Base-by-base conservation (phyloP, 2,797 vertebrate species). In the Oreochromis grahami region DNA sequence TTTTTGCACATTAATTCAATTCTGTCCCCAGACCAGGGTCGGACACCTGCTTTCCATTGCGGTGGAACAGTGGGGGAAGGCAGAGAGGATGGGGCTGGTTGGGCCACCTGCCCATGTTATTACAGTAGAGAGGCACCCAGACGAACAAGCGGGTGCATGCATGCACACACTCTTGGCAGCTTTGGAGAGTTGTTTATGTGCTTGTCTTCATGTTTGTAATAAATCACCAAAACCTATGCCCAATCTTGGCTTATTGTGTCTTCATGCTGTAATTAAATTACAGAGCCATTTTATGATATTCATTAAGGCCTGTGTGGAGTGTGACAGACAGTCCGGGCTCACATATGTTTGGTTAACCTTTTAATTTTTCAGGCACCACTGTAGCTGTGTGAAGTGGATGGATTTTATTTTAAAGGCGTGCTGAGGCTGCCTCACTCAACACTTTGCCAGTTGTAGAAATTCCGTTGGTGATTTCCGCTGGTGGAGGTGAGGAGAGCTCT, bases 1-100 rank as follows among this genome's bases (percentile, higher is more conserved):
- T 96, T 96, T 95, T 97, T 91, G 88, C 94, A 95, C 95, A 95
- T 95, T 96, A 96, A 97, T 95, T 96, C 92, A 96, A 95, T 96
- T 96, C 92, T 95, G 95, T 95, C 95, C 94, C 94, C 92, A 92
- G 94, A 95, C 94, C 92, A 92, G 92, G 91, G 92, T 89, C 82
- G 78, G 91, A 95, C 95, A 96, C 96, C 95, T 96, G 96, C 95
- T 96, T 96, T 96, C 95, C 94, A 96, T 96, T 95, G 94, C 94
- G 83, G 92, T 92, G 87, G 86, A 88, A 89, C 77, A 32, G 68
- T 79, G 81, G 78, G 85, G 70, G 80, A 70, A 53, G 55, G 78
- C 83, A 78, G 58, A 80, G 83, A 82, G 83, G 88, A 84, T 11
- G 65, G 86, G 87, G 83, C 86, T 90, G 72, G 84, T 82, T 85